Evolutionary conservation across 1,140 invertebrate genomes (phyloP).

Genomic region (Pseudomyrmex pallidus): DNA sequence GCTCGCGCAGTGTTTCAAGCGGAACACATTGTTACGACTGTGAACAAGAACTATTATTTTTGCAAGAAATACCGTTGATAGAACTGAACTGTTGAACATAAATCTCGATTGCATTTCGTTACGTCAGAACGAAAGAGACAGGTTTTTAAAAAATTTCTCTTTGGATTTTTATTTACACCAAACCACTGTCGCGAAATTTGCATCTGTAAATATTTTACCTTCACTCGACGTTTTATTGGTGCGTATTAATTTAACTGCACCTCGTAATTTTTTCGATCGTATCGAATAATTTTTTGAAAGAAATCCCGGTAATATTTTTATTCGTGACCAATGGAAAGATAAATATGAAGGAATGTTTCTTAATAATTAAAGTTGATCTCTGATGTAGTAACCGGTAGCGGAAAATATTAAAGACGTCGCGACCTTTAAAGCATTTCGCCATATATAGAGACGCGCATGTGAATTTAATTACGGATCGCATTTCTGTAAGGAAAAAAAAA

Average conservation of each 20-base stretch:
- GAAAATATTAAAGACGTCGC: slow-evolving; percentile 6
- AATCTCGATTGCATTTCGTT: slow-evolving; percentile 39
- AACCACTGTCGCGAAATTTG: slow-evolving; percentile 32
- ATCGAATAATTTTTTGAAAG: slow-evolving; percentile 9
- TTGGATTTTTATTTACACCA: slow-evolving; percentile 19
- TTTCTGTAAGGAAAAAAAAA: slow-evolving; percentile 17
- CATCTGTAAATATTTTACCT: slow-evolving; percentile 18
- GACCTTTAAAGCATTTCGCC: neutral
- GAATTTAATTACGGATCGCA: slow-evolving; percentile 45
- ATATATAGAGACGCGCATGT: slow-evolving; percentile 8
- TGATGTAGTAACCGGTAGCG: neutral
- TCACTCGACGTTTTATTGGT: slow-evolving; percentile 1
- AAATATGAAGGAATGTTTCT: slow-evolving; percentile 5
- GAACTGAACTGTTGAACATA: slow-evolving; percentile 35
- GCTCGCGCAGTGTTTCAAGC: slow-evolving; percentile 31
- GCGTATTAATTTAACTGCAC: slow-evolving; percentile 34
- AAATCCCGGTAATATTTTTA: slow-evolving; percentile 13
- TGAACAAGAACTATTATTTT: slow-evolving; percentile 35
- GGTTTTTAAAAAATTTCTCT: neutral
- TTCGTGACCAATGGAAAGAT: neutral
- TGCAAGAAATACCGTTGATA: slow-evolving; percentile 38
- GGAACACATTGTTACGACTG: slow-evolving; percentile 39
- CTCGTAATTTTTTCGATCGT: neutral
- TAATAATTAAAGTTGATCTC: slow-evolving; percentile 33
- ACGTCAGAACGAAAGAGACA: neutral